phyloP scores from a whole-genome alignment of 1,140 invertebrate genomes.

The Lethrus apterus region DNA sequence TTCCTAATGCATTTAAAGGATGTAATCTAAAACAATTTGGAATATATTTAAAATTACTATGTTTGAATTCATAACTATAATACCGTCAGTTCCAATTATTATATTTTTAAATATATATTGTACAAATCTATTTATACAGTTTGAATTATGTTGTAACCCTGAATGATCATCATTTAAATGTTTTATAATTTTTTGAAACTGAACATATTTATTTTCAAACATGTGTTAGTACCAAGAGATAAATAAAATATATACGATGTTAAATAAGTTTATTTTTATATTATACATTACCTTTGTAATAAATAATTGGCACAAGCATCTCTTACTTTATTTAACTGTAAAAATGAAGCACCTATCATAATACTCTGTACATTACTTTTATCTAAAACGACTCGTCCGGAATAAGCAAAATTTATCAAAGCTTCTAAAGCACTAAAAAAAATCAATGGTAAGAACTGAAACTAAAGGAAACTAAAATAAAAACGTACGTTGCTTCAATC shows the following conservation, averaged over 20 bases:
- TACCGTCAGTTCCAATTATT: too few relatives aligned
- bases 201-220: too few relatives aligned
- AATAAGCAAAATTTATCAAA: constrained; percentile 84
- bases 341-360: constrained; percentile 80
- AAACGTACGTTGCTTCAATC: constrained; percentile 64
- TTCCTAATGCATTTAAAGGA: constrained; percentile 78
- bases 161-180: too few relatives aligned
- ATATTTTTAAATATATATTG: background rate
- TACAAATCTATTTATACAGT: background rate
- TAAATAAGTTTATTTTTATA: background rate
- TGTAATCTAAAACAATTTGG: constrained; percentile 54
- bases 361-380: constrained; percentile 77
- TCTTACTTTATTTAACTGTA: constrained; percentile 73
- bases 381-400: constrained; percentile 69
- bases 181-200: too few relatives aligned
- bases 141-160: too few relatives aligned
- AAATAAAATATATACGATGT: background rate
- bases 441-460: constrained; percentile 12
- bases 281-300: constrained; percentile 50
- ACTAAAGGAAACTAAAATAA: constrained; percentile 9
- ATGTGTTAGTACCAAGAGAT: background rate
- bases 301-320: constrained; percentile 81
- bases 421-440: constrained; percentile 67
- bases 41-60: constrained; percentile 1
- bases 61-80: too few relatives aligned